Evolutionary conservation across 2,797 vertebrate species (phyloP), one percentile per base, ranked within the genome.

Genomic region (Enteromius mattozi): DNA sequence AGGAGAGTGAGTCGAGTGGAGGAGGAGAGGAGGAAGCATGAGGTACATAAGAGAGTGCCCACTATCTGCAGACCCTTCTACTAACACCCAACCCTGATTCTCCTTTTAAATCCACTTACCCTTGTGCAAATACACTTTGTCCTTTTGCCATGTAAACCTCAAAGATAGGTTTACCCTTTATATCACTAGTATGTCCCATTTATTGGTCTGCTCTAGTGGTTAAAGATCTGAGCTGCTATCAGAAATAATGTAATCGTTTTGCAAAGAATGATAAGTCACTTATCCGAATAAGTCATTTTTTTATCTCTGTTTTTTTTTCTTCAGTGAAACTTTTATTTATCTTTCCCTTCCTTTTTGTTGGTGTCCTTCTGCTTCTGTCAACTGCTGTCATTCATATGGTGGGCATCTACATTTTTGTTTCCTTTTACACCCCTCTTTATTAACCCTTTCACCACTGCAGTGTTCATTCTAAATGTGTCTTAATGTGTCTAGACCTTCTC

Each of bases 11-110:
- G 94, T 94, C 96, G 93, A 92, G 91, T 94, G 93, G 96, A 96
- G 94, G 95, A 98, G 95, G 96, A 96, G 92, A 97, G 95, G 93
- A 97, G 96, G 95, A 96, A 95, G 90, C 95, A 94, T 40, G 96
- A 96, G 96, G 96, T 98, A 97, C 95, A 95, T 91, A 90, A 93
- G 89, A 90, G 90, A 90, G 70, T 83, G 91, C 87, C 88, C 78
- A 66, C 75, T 90, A 81, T 85, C 83, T 86, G 83, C 49, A 74
- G 66, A 66, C 70, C 78, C 72, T 86, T 81, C 4, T 87, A 78
- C 83, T 86, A 84, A 89, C 77, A 83, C 82, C 30, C 63, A 61
- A 47, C n/a, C 72, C 37, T 88, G 24, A 77, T 13, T 70, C 66
- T 80, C 88, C 27, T 61, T 63, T 24, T 92, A 88, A 91, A 89